Evolutionary conservation across 23 tunicate species (phyloP), one percentile per base, ranked within the genome.

Genomic region (Styela clava): DNA sequence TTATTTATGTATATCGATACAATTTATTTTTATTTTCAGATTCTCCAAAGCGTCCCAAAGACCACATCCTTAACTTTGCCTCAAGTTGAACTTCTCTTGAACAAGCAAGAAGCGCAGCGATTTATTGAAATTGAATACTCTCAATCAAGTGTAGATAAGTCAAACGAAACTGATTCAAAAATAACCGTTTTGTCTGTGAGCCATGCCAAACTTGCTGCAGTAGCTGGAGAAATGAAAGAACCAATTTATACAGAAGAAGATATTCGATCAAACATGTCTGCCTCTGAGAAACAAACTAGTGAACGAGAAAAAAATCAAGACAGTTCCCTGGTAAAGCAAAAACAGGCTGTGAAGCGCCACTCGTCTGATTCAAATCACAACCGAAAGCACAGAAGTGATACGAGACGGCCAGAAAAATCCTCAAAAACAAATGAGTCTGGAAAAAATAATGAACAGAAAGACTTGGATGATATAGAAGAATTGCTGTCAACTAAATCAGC

Each of bases 381-480:
- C 27, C 61, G 70, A 1, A 84, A 78, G 52, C 74, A 83, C 30
- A 74, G 74, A 5, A 78, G 61, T 20, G 74, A 61, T 27, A 71
- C 81, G 0, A 37, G 85, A 20, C 68, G 80, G 30, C 74, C 73
- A 1, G 64, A 56, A 32, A 65, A 27, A 36, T 72, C 79, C 26
- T 31, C 79, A 1, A 79, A 69, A 2, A 69, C 69, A 34, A 24
- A 63, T 16, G 65, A 74, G 44, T 64, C 35, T 24, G 71, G 74
- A 3, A 20, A 70, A 28, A 20, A 82, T 61, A 87, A 36, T 35
- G 71, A 74, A 3, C 27, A 70, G 23, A 20, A 82, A 30, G 92
- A 64, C 33, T 2, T 78, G 2, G 94, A 93, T 71, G 98, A 93
- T 69, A 82, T 93, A n/a, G 88, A 93, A 81, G 94, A 85, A 34